A percentile compares a stretch with the other conserved stretches of the same genome.
Evolutionary conservation across 35 echinoderm and acorn worm species (phyloP).

Genomic region (Apostichopus japonicus): DNA sequence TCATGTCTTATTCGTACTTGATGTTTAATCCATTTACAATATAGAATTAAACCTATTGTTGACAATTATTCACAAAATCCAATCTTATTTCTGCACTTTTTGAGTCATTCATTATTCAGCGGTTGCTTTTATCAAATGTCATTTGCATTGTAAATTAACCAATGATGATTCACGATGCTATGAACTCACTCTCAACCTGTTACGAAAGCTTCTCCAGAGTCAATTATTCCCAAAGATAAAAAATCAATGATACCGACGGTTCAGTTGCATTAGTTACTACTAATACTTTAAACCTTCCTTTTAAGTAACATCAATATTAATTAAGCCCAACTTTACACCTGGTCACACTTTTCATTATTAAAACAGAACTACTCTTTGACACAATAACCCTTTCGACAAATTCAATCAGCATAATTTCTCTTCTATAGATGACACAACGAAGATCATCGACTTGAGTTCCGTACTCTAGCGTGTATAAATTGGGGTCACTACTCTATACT

Average conservation of each 20-base stretch:
- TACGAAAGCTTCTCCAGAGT: background rate
- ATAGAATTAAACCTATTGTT: no score
- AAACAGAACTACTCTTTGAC: background rate
- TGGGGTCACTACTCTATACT: no score
- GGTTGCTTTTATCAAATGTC: no score
- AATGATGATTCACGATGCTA: background rate
- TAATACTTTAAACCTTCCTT: background rate
- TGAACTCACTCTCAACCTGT: background rate
- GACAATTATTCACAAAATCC: no score
- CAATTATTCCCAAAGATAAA: background rate
- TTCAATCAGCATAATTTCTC: background rate
- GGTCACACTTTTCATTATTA: constrained; percentile 2
- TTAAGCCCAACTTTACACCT: background rate
- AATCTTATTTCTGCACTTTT: no score
- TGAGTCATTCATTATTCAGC: no score
- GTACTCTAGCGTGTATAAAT: no score
- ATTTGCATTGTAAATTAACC: no score
- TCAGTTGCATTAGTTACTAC: background rate
- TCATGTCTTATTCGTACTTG: no score
- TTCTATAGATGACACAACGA: background rate
- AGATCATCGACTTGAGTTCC: background rate
- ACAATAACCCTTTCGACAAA: background rate
- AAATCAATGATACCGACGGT: background rate
- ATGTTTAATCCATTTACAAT: no score
- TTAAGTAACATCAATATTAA: background rate